Conservation (phyloP, 2,888 invertebrate species). For the Halocaridina rubra region DNA sequence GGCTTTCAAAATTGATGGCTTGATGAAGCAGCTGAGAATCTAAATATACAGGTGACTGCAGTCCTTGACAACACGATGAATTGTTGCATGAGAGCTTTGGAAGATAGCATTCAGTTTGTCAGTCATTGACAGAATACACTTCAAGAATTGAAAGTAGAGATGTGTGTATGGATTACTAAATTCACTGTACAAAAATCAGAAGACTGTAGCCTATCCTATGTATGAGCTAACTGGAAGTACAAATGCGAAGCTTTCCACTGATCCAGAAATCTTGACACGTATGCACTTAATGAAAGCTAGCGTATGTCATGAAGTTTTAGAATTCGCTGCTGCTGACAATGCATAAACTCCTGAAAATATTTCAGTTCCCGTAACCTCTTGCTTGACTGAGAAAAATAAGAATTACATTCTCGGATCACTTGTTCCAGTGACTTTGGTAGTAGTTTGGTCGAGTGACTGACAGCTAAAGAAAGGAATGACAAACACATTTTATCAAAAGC, state of each 20-base stretch:
- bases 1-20: background rate
- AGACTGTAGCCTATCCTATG: slow-evolving; percentile 1
- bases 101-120: slow-evolving; percentile 16
- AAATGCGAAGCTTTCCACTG: slow-evolving; percentile 26
- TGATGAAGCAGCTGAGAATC: background rate
- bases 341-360: slow-evolving; percentile 24
- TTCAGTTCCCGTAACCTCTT: slow-evolving; percentile 7
- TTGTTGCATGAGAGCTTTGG: slow-evolving; percentile 9
- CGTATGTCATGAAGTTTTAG: slow-evolving; percentile 12
- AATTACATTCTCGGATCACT: slow-evolving; percentile 8
- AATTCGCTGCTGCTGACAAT: slow-evolving; percentile 15
- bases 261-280: background rate
- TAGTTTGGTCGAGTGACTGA: background rate
- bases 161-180: background rate
- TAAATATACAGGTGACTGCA: slow-evolving; percentile 10
- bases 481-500: background rate
- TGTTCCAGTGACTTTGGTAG: slow-evolving; percentile 13
- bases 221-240: slow-evolving; percentile 23
- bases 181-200: background rate
- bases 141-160: slow-evolving; percentile 15
- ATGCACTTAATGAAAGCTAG: slow-evolving; percentile 19
- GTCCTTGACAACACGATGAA: slow-evolving; percentile 20
- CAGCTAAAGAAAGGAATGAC: slow-evolving; percentile 19
- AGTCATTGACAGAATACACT: slow-evolving; percentile 15
- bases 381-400: slow-evolving; percentile 17